Conservation (phyloP, 1,140 invertebrate species). For the Adoxophyes honmai region DNA sequence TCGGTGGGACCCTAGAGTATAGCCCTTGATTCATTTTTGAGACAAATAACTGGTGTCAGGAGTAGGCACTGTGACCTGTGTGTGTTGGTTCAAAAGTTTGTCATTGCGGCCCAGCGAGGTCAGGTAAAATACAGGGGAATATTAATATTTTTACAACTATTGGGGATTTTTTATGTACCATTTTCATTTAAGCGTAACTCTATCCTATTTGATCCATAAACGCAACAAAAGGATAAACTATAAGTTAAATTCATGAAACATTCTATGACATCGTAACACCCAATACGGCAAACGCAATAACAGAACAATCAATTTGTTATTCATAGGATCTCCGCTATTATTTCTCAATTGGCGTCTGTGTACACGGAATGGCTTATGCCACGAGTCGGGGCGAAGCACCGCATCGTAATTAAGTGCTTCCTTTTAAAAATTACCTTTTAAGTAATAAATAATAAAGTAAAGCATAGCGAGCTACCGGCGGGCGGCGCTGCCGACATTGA, state of each 20-base stretch:
- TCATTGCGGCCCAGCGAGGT: no score
- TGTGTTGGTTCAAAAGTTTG: no score
- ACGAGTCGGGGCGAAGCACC: not conserved
- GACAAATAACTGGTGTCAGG: no score
- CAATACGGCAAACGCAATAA: not conserved
- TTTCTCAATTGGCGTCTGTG: not conserved
- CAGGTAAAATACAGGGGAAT: no score
- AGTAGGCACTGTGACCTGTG: no score
- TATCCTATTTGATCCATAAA: no score
- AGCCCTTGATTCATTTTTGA: no score
- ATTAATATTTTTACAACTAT: no score
- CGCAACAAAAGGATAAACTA: no score
- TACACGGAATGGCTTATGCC: not conserved
- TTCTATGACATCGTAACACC: not conserved
- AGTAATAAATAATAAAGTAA: slow-evolving; percentile 65
- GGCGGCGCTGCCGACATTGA: slow-evolving; percentile 45
- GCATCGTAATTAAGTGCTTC: slow-evolving; percentile 33
- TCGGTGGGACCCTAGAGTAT: no score
- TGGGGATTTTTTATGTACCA: no score
- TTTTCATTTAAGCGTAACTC: no score
- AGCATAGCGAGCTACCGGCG: slow-evolving; percentile 54
- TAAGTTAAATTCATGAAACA: not conserved
- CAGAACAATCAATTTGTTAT: slow-evolving; percentile 11
- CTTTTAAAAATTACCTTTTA: slow-evolving; percentile 40
- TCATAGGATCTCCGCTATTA: slow-evolving; percentile 10